phyloP scores from a whole-genome alignment of 2,113 vertebrate genomes.

The Holacanthus passer region DNA sequence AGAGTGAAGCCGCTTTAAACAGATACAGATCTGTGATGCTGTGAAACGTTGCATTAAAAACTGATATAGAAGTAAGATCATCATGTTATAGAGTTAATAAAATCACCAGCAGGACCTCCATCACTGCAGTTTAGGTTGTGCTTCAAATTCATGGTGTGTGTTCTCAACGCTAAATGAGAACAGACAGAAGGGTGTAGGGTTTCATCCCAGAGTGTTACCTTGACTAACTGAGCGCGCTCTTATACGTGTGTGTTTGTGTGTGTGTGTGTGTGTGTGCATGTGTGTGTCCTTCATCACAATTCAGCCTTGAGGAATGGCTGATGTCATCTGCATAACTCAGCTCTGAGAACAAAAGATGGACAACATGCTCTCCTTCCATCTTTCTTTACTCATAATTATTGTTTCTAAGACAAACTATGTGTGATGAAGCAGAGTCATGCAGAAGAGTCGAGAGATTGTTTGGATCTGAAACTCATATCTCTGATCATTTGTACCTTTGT shows the following conservation, averaged over 20 bases:
- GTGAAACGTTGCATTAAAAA: background rate
- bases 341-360: constrained; percentile 32
- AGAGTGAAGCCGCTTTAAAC: background rate
- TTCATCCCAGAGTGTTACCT: constrained; percentile 35
- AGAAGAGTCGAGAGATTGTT: background rate
- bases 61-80: constrained; percentile 10
- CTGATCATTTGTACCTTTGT: too few relatives aligned
- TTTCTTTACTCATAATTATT: too few relatives aligned
- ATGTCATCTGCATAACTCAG: constrained; percentile 48
- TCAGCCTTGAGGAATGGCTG: constrained; percentile 32
- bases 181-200: constrained; percentile 40
- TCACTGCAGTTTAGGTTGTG: constrained; percentile 15
- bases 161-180: constrained; percentile 35
- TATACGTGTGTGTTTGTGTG: constrained; percentile 10
- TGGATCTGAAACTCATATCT: too few relatives aligned
- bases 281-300: constrained; percentile 44
- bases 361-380: constrained; percentile 10
- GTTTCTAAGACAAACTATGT: background rate
- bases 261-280: constrained; percentile 4
- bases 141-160: constrained; percentile 16
- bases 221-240: constrained; percentile 22
- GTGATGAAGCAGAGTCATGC: background rate
- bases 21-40: background rate
- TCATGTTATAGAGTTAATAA: too few relatives aligned
- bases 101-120: constrained; percentile 21